A percentile compares a stretch with the other conserved stretches of the same genome.
Conservation (phyloP, 2,888 invertebrate species). For the Drosophila tripunctata region DNA sequence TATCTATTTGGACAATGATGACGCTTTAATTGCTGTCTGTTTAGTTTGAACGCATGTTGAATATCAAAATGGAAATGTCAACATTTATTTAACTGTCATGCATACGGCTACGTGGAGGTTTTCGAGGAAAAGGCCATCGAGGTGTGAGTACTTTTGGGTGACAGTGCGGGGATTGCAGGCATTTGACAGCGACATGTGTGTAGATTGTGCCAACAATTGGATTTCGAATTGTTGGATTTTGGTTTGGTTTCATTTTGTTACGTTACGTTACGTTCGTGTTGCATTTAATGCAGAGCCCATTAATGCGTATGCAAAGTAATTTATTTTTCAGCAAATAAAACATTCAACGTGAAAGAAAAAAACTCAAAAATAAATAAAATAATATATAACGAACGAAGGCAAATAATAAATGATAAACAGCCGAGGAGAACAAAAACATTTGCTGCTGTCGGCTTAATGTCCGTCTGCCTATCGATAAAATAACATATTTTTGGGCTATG, state of each 20-base stretch:
- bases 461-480: constrained; percentile 13
- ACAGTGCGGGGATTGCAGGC: not conserved
- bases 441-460: constrained; percentile 47
- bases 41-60: constrained; percentile 33
- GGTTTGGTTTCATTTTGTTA: constrained; percentile 7
- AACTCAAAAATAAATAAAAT: not conserved
- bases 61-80: constrained; percentile 56
- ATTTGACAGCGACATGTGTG: constrained; percentile 39
- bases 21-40: constrained; percentile 34
- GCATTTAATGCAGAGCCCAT: constrained; percentile 33
- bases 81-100: constrained; percentile 54
- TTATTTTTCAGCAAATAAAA: constrained; percentile 42
- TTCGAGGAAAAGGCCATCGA: not conserved
- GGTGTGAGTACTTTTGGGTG: not conserved
- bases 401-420: constrained; percentile 33
- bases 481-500: constrained; percentile 8
- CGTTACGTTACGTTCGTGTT: no score
- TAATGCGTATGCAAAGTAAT: constrained; percentile 48
- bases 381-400: constrained; percentile 10
- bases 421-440: constrained; percentile 25
- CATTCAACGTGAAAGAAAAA: not conserved
- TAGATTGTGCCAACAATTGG: constrained; percentile 38
- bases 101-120: constrained; percentile 7
- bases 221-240: constrained; percentile 12
- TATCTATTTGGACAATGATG: constrained; percentile 9